Evolutionary conservation across 2,888 invertebrate genomes (phyloP), one percentile per base, ranked within the genome.

Genomic region (Lampropteryx suffumata): DNA sequence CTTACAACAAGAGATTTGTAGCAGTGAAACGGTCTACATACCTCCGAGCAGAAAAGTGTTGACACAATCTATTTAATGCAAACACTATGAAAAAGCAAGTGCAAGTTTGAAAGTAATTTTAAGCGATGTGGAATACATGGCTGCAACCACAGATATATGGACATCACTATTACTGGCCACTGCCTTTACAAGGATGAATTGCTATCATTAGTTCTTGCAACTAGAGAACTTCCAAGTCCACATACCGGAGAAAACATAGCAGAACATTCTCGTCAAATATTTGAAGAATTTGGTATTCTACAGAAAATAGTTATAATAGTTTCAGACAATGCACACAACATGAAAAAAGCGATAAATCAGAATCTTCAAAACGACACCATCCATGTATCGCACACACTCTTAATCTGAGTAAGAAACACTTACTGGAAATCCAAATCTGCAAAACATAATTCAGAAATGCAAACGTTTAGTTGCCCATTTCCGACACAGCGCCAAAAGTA

Each of bases 381-480:
- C 51, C 48, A 41, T 51, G 51, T 48, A 41, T 55, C 17, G 51
- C 55, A 35, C 55, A 55, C 48, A 50, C 51, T 32, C 35, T 50
- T 42, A 55, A 55, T 40, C 29, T 55, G 32, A 46, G 50, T 50
- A 52, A 42, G 48, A 46, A 40, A 46, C 39, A 32, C 39, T 33
- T 24, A 39, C n/a, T 33, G 39, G 44, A 30, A 44, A 44, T 30
- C 45, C 37, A 37, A 32, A 21, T 37, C 32, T 46, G 24, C 30
- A 41, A 36, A 10, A 30, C 32, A 36, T 41, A 36, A 36, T 36
- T 32, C 29, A 24, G 32, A 46, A 46, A 37, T 46, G 45, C 37
- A 46, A 32, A 37, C 29, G 30, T 21, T 26, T 37, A 32, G 37
- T 46, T 24, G 37, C 32, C 37, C 45, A 46, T 37, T 46, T 46